Percentiles rank a stretch among this genome's conserved stretches.
phyloP scores from a whole-genome alignment of 1,140 invertebrate species.

The Drosophila funebris region DNA sequence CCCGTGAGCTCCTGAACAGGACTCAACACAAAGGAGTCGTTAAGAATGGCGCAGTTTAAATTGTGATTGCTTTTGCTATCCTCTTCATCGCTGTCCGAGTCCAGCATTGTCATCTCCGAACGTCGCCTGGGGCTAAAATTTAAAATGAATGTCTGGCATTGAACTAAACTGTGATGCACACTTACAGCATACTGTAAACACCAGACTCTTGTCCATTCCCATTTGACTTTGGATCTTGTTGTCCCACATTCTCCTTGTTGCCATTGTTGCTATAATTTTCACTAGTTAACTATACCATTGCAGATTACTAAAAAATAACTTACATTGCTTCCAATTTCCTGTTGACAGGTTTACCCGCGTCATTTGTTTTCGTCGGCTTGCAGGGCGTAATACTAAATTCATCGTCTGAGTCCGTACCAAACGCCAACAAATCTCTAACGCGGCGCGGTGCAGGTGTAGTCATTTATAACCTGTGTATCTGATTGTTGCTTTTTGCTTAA shows the following conservation, averaged over 20 bases:
- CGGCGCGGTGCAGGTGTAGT: constrained; percentile 70
- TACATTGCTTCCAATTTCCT: constrained; percentile 5
- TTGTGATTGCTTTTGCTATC: constrained; percentile 63
- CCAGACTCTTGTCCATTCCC: background rate
- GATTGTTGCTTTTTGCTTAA: background rate
- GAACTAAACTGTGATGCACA: background rate
- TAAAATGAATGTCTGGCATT: background rate
- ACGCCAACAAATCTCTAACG: constrained; percentile 65
- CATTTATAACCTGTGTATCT: constrained; percentile 41
- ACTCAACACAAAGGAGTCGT: constrained; percentile 80
- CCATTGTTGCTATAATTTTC: background rate
- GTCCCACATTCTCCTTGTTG: constrained; percentile 44
- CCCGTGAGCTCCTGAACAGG: constrained; percentile 59
- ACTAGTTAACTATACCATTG: background rate
- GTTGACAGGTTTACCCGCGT: background rate
- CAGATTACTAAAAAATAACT: background rate
- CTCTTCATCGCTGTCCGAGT: constrained; percentile 79
- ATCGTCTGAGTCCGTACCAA: constrained; percentile 71
- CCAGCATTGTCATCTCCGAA: constrained; percentile 63
- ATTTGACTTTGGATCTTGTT: background rate
- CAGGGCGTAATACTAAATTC: constrained; percentile 64
- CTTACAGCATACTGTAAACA: constrained; percentile 31
- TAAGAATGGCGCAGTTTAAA: constrained; percentile 78
- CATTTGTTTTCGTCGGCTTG: constrained; percentile 35
- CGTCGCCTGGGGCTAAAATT: constrained; percentile 62